These are phyloP conservation scores for Hemaris fuciformis DNA, from an alignment of 2,888 invertebrate genomes.

Conservation along the genomic window DNA sequence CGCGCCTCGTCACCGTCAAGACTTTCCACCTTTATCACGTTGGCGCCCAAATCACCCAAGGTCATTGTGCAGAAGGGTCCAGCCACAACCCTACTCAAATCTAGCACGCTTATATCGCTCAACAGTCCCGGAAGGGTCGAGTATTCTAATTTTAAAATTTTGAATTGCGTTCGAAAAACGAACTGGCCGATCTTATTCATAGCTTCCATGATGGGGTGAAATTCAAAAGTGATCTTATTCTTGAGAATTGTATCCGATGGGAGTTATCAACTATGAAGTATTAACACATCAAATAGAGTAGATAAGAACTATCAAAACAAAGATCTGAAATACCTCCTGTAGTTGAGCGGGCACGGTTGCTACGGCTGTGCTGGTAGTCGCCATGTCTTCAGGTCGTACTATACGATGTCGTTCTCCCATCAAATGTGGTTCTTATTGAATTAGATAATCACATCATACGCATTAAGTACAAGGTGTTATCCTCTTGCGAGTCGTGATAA, in stretches of 20 bases:
- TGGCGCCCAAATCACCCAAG: conserved; percentile 95
- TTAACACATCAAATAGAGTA: conserved; percentile 51
- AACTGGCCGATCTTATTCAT: conserved; percentile 29
- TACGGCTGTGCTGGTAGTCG: conserved; percentile 71
- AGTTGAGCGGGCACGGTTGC: conserved; percentile 62
- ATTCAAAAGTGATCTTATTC: conserved; percentile 21
- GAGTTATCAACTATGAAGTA: conserved; percentile 30
- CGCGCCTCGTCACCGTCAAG: conserved; percentile 92
- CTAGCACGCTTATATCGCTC: conserved; percentile 87
- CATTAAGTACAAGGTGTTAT: conserved; percentile 20
- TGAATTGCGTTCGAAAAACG: conserved; percentile 32
- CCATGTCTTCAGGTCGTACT: conserved; percentile 62
- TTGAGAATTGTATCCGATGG: conserved; percentile 16
- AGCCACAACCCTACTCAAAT: conserved; percentile 93
- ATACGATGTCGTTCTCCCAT: conserved; percentile 64
- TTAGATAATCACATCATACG: conserved; percentile 47
- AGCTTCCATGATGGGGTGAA: conserved; percentile 31
- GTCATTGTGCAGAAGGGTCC: conserved; percentile 98
- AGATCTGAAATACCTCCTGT: conserved; percentile 57
- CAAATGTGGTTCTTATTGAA: conserved; percentile 34
- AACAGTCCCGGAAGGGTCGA: conserved; percentile 80
- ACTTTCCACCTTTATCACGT: conserved; percentile 95
- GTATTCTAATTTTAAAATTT: conserved; percentile 33
- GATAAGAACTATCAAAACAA: conserved; percentile 48
- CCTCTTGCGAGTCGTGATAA: conserved; percentile 14